These are phyloP conservation scores for Metalampra italica DNA, from an alignment of 2,888 invertebrate genomes.

Conservation along the genomic window DNA sequence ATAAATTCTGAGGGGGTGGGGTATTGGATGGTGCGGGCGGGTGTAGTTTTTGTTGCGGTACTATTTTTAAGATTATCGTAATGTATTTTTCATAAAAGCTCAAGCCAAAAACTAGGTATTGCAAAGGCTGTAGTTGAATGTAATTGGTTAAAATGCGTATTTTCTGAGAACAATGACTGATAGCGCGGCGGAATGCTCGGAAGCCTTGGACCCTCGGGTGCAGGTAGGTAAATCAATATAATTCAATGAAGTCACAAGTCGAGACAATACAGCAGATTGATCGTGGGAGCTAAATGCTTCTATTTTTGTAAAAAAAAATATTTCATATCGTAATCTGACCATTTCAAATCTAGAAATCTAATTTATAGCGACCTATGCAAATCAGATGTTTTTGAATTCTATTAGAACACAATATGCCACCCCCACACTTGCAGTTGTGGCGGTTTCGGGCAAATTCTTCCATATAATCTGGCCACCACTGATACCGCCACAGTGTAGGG, in stretches of 20 bases:
- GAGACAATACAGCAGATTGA: constrained; percentile 13
- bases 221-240: constrained; percentile 80
- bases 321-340: too few species aligned
- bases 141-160: constrained; percentile 48
- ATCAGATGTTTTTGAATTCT: too few species aligned
- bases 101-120: constrained; percentile 17
- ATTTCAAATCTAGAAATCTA: too few species aligned
- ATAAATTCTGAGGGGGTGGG: neutral
- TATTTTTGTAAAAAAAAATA: too few species aligned
- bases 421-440: too few species aligned
- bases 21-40: neutral
- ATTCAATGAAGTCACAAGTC: constrained; percentile 25
- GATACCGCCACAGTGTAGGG: too few species aligned
- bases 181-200: constrained; percentile 79
- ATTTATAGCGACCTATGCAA: too few species aligned
- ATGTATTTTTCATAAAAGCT: constrained; percentile 14
- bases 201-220: constrained; percentile 89
- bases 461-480: too few species aligned
- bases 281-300: neutral
- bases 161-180: constrained; percentile 76
- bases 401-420: too few species aligned
- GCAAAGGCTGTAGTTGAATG: constrained; percentile 24
- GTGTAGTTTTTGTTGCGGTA: constrained; percentile 5
- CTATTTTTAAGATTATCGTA: neutral
- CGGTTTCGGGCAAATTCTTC: too few species aligned